These are phyloP conservation scores for Diploptera punctata DNA, from an alignment of 2,888 invertebrate species.

Conservation along the genomic window DNA sequence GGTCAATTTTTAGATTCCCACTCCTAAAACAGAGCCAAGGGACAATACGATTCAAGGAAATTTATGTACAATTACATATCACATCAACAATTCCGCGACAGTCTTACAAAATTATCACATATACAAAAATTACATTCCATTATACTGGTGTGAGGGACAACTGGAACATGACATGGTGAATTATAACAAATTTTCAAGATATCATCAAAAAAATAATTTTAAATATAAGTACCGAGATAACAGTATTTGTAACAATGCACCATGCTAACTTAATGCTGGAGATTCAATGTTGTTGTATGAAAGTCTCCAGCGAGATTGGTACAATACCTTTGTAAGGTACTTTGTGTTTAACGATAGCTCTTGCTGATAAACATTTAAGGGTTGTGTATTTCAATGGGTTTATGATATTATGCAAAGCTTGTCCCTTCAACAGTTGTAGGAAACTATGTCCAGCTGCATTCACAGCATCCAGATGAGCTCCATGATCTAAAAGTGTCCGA, in stretches of 20 bases:
- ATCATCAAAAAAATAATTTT: too few relatives aligned
- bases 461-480: constrained; percentile 85
- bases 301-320: constrained; percentile 55
- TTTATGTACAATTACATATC: constrained; percentile 20
- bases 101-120: constrained; percentile 34
- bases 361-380: constrained; percentile 86
- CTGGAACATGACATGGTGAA: background rate
- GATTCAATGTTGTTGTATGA: constrained; percentile 55
- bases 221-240: background rate
- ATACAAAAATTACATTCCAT: too few relatives aligned
- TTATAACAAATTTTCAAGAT: background rate
- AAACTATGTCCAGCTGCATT: constrained; percentile 81
- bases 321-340: constrained; percentile 55
- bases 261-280: background rate
- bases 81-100: constrained; percentile 25
- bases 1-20: background rate
- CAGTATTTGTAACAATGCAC: background rate
- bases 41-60: background rate
- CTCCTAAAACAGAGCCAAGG: constrained; percentile 30
- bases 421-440: constrained; percentile 65
- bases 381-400: constrained; percentile 80
- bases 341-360: constrained; percentile 64
- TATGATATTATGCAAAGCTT: constrained; percentile 68
- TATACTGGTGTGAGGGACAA: too few relatives aligned
- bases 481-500: constrained; percentile 74